phyloP scores from a whole-genome alignment of 2,113 vertebrate species.

The Esox niger region DNA sequence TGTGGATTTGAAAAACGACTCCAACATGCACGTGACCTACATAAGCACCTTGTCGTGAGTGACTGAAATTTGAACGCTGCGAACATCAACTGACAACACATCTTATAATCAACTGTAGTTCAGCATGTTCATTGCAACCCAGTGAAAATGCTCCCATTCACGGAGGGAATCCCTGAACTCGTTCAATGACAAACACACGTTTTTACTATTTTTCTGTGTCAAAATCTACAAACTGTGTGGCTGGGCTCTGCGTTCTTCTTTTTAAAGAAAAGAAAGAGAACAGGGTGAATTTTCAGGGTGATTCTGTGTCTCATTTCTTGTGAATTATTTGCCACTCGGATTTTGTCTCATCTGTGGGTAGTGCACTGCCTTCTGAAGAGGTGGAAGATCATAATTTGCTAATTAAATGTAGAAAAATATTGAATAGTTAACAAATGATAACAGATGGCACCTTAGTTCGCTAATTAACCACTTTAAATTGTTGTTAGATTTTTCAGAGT shows the following conservation, averaged over 20 bases:
- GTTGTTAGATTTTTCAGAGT: constrained; percentile 32
- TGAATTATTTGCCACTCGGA: not conserved
- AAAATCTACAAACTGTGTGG: not conserved
- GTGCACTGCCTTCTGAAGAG: constrained; percentile 20
- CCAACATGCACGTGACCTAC: not conserved
- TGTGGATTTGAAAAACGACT: not conserved
- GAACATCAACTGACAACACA: not conserved
- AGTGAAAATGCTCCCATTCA: not conserved
- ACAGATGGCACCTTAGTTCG: constrained; percentile 33
- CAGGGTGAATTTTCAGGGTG: not conserved
- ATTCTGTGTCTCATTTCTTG: not conserved
- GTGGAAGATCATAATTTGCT: constrained; percentile 26
- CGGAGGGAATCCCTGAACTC: too few species aligned
- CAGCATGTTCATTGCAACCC: not conserved
- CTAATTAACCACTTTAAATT: constrained; percentile 43
- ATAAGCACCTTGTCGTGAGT: not conserved
- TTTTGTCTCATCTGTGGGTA: not conserved
- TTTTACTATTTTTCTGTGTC: too few species aligned
- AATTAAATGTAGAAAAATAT: constrained; percentile 28
- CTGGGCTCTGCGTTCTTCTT: not conserved
- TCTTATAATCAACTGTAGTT: too few species aligned
- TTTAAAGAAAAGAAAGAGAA: too few species aligned
- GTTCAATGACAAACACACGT: too few species aligned
- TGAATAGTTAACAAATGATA: constrained; percentile 32
- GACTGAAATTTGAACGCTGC: not conserved